Evolutionary conservation across 2,888 invertebrate genomes (phyloP).

Genomic region (Biston stratarius): DNA sequence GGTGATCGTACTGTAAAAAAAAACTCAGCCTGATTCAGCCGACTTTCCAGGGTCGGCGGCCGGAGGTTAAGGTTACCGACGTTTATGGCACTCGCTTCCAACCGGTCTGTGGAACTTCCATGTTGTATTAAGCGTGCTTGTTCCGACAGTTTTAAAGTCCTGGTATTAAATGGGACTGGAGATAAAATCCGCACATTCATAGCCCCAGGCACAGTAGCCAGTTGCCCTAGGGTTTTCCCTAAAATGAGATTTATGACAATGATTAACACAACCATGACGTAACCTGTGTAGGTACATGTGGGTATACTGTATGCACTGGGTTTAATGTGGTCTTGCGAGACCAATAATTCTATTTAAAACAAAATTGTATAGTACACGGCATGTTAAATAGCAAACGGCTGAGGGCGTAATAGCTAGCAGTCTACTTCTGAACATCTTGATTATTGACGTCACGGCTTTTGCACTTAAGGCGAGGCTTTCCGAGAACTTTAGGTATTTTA

Average conservation of each 20-base stretch:
- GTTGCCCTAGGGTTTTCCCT: constrained; percentile 58
- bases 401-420: constrained; percentile 65
- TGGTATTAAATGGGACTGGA: constrained; percentile 37
- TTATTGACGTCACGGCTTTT: constrained; percentile 65
- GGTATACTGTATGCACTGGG: constrained; percentile 26
- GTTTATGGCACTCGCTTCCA: constrained; percentile 35
- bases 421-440: constrained; percentile 59
- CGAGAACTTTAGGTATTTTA: too few relatives aligned
- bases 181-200: constrained; percentile 43
- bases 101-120: constrained; percentile 39
- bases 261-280: constrained; percentile 61
- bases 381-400: constrained; percentile 64
- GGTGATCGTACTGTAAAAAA: constrained; percentile 44
- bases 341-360: constrained; percentile 35
- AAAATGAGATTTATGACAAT: constrained; percentile 55
- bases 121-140: constrained; percentile 27
- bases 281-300: constrained; percentile 27
- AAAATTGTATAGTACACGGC: constrained; percentile 47
- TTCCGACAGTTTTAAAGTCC: constrained; percentile 39
- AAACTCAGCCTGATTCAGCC: constrained; percentile 44
- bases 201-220: constrained; percentile 48
- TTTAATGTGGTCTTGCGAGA: constrained; percentile 28
- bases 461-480: too few relatives aligned
- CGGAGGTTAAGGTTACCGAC: constrained; percentile 42
- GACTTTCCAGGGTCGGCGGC: constrained; percentile 42